Evolutionary conservation across 1,140 invertebrate species (phyloP).

Genomic region (Uloborus diversus): DNA sequence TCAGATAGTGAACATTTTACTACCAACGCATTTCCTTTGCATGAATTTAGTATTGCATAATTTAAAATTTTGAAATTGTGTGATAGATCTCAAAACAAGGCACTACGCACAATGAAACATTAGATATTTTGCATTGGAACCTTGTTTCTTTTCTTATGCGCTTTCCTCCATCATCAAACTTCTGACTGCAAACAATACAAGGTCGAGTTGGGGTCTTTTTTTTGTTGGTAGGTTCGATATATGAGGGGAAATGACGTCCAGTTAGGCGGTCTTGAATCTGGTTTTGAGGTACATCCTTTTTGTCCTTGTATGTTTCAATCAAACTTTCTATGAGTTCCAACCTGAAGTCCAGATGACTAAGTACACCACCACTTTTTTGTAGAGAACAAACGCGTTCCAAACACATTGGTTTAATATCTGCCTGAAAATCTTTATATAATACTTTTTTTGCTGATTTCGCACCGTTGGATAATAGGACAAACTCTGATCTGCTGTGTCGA

Average conservation of each 20-base stretch:
- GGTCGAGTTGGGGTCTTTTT: background rate
- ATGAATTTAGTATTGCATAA: no score
- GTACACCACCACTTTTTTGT: background rate
- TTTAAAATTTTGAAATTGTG: background rate
- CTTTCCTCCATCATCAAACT: background rate
- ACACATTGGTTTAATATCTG: slow-evolving; percentile 6
- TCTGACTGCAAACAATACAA: background rate
- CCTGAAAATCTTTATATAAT: slow-evolving; percentile 13
- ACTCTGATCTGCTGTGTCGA: slow-evolving; percentile 1
- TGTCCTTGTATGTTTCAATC: background rate
- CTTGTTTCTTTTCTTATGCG: background rate
- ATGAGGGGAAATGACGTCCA: background rate
- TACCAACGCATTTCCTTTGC: no score
- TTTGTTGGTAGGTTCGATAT: background rate
- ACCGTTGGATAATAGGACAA: slow-evolving; percentile 13
- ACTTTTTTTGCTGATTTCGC: slow-evolving; percentile 16
- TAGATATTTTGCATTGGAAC: slow-evolving; percentile 8
- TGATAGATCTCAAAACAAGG: slow-evolving; percentile 20
- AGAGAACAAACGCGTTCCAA: slow-evolving; percentile 17
- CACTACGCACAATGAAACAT: slow-evolving; percentile 4
- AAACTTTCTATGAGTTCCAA: background rate
- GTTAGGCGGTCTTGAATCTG: background rate
- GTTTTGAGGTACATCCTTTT: background rate
- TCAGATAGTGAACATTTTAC: no score
- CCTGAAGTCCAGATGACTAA: background rate